Evolutionary conservation across 2,797 vertebrate species (phyloP).

Genomic region (Microctenopoma stevenorrisi): DNA sequence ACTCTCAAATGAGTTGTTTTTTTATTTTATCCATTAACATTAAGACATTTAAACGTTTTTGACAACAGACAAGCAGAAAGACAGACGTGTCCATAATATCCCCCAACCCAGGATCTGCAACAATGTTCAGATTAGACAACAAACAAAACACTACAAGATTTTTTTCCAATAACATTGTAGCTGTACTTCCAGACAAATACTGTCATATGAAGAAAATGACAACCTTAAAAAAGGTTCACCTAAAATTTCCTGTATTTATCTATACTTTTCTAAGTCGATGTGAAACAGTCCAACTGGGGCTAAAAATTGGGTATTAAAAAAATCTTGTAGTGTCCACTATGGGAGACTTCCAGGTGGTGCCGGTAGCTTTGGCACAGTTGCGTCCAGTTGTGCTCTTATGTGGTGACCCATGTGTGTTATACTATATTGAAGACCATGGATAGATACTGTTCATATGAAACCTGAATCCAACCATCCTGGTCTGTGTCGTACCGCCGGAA

Average conservation of each 20-base stretch:
- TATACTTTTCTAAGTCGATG: slow-evolving; percentile 29
- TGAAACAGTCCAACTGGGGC: slow-evolving; percentile 21
- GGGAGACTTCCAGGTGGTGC: slow-evolving; percentile 64
- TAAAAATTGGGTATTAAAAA: slow-evolving; percentile 39
- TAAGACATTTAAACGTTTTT: slow-evolving; percentile 79
- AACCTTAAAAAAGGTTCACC: neutral
- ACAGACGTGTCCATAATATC: slow-evolving; percentile 59
- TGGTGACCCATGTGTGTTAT: slow-evolving; percentile 76
- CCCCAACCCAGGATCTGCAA: slow-evolving; percentile 47
- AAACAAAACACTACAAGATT: slow-evolving; percentile 75
- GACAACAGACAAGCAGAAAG: slow-evolving; percentile 73
- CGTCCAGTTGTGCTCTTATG: slow-evolving; percentile 81
- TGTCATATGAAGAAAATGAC: neutral
- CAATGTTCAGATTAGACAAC: slow-evolving; percentile 56
- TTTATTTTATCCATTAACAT: slow-evolving; percentile 59
- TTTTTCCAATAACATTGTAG: slow-evolving; percentile 34
- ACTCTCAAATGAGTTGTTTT: slow-evolving; percentile 55
- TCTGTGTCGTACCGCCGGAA: slow-evolving; percentile 97
- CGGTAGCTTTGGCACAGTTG: slow-evolving; percentile 82
- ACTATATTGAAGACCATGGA: slow-evolving; percentile 98
- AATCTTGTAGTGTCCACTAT: slow-evolving; percentile 69
- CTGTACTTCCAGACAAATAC: slow-evolving; percentile 27
- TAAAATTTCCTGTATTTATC: slow-evolving; percentile 7
- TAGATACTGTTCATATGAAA: slow-evolving; percentile 98
- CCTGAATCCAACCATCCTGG: slow-evolving; percentile 98